Base-by-base conservation (phyloP, 1,140 invertebrate species). In the Drosophila fuyamai region DNA sequence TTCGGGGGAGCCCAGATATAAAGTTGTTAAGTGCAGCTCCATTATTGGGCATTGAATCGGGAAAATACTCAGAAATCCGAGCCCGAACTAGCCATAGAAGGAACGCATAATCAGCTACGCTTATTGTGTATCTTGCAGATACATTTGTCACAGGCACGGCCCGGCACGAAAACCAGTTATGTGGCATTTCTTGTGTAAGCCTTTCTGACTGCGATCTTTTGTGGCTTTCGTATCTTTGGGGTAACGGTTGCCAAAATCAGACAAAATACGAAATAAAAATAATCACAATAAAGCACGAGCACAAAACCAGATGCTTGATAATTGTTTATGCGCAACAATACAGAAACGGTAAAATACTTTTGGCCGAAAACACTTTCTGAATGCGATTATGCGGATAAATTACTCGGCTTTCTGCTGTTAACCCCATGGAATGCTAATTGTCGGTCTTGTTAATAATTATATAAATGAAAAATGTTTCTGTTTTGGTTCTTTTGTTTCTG, bases 131-230 rank as follows among this genome's bases (percentile, higher is more conserved):
- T 71, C 63, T 68, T 48, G 41, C 67, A 56, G 63, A 71, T 71
- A 71, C 67, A 68, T 71, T 71, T 71, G 67, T 71, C 67, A 71
- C 67, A 54, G 35, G 41, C 67, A 71, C 67, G 41, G 38, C 36
- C 65, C 48, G 67, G 66, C 67, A 71, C 67, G 53, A 16, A 71
- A 71, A 71, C 67, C 67, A 57, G 67, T 71, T 71, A 44, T 41
- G 65, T 48, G 67, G 67, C 67, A 71, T 71, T 71, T 71, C 67
- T 71, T 58, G 65, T 71, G 67, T 71, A 71, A 71, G 67, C 51
- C 65, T 57, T 68, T 57, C 63, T 32, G 13, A 54, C 50, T 43
- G 60, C n/a, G 18, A 67, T 63, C 59, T 57, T 70, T 71, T 70
- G 14, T 56, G 62, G 50, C 62, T 65, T 32, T 13, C 27, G 62